Base-by-base conservation (phyloP, 2,113 vertebrate genomes). In the Phalacrocorax pelagicus region DNA sequence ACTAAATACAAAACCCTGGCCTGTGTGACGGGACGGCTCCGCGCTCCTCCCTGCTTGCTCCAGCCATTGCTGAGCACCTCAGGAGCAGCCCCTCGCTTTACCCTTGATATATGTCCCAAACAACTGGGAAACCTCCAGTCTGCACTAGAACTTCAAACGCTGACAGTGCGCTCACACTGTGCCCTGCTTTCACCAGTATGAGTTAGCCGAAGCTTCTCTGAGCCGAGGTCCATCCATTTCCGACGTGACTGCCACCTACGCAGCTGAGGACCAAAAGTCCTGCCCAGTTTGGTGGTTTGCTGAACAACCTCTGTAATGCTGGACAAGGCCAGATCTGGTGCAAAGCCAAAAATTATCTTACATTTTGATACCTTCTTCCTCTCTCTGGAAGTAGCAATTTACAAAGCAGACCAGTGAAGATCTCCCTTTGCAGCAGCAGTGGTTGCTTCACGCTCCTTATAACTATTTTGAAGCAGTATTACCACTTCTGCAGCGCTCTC, bases 221-320 rank as follows among this genome's bases (percentile, higher is more conserved):
- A 72, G 58, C n/a, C 0, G 1, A 69, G 80, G 32, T 51, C 61
- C 26, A 40, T 5, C 38, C 0, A 0, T 32, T 36, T 57, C 81
- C 47, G 15, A 32, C 3, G 3, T 7, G 27, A 38, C 27, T 29
- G 36, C 18, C 9, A 12, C 63, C 71, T 21, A 21, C 44, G 6
- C 10, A 27, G 66, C 34, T 12, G 34, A 78, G 73, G 46, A 36
- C 12, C 17, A 36, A 21, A 54, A 55, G 54, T 6, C 36, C n/a
- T 57, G 61, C 54, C n/a, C 16, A 5, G 10, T 32, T 55, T 47
- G 55, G 47, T 18, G 22, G 47, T 36, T 85, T 11, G 0, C 73
- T 46, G 42, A 79, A 44, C 26, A 49, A 55, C 36, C 27, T 36
- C 42, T 46, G 1, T 61, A 38, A 21, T 11, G 51, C 69, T n/a